phyloP scores from a whole-genome alignment of 2,888 invertebrate genomes.

The Sesamia inferens region DNA sequence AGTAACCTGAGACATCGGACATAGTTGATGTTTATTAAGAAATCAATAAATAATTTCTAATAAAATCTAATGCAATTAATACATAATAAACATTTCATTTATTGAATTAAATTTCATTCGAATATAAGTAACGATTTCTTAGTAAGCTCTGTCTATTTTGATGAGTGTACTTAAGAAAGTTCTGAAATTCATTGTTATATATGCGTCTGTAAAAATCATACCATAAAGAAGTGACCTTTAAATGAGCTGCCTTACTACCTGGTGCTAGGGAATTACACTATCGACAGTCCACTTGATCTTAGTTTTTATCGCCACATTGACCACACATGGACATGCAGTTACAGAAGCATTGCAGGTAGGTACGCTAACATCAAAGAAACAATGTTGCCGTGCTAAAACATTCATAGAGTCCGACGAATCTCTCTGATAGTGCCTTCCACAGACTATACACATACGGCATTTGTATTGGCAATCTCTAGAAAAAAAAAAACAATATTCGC shows the following conservation, averaged over 20 bases:
- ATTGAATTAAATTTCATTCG: background rate
- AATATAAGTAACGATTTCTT: background rate
- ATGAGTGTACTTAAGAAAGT: no score
- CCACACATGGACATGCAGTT: background rate
- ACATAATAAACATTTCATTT: background rate
- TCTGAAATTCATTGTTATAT: background rate
- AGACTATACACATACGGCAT: background rate
- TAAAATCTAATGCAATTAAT: background rate
- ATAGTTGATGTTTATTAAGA: background rate
- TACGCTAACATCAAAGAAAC: background rate
- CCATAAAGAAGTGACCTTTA: background rate
- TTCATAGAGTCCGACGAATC: conserved; percentile 11
- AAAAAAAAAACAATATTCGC: background rate
- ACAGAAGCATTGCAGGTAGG: background rate
- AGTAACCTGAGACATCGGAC: background rate
- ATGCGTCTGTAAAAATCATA: no score
- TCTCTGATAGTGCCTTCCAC: background rate
- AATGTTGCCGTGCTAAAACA: conserved; percentile 4
- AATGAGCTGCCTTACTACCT: background rate
- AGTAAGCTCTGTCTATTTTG: background rate
- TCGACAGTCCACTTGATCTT: background rate
- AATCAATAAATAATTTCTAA: background rate
- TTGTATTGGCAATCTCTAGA: background rate
- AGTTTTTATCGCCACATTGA: background rate
- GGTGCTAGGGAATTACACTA: background rate